These are phyloP conservation scores for Nyctereutes procyonoides DNA, from an alignment of 2,113 vertebrate genomes.

Conservation along the genomic window DNA sequence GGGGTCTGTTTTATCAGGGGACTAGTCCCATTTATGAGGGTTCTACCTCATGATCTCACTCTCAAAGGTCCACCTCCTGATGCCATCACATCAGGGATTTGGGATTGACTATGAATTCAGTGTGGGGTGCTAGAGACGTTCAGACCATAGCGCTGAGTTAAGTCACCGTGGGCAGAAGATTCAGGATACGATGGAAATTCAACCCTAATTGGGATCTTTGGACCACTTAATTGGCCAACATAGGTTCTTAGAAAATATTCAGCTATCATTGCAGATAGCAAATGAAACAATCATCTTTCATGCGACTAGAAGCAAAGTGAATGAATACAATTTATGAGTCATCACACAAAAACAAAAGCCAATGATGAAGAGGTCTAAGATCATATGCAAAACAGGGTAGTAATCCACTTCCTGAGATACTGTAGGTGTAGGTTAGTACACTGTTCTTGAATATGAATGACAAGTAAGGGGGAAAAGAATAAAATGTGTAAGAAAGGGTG, in stretches of 20 bases:
- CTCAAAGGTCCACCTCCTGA: background rate
- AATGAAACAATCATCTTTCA: background rate
- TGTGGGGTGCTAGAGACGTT: background rate
- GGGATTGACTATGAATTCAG: fast-evolving
- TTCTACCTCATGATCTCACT: background rate
- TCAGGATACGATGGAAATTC: background rate
- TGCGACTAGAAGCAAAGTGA: background rate
- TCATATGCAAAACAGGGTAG: background rate
- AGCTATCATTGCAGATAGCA: background rate
- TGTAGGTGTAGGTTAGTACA: fast-evolving
- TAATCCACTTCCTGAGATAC: too few relatives aligned
- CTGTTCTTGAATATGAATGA: background rate
- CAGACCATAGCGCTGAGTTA: background rate
- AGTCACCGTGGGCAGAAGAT: fast-evolving
- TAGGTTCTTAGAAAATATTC: background rate
- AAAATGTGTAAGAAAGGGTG: background rate
- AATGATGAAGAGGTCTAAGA: background rate
- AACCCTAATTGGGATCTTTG: background rate
- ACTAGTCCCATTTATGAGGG: too few relatives aligned
- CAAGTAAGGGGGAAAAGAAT: background rate
- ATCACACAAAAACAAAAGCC: background rate
- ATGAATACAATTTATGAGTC: background rate
- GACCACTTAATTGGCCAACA: background rate
- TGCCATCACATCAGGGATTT: too few relatives aligned
- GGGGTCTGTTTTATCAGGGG: too few relatives aligned